A percentile compares a stretch with the other conserved stretches of the same genome.
phyloP scores from a whole-genome alignment of 2,888 invertebrate species.

The Leucophenga maculata region DNA sequence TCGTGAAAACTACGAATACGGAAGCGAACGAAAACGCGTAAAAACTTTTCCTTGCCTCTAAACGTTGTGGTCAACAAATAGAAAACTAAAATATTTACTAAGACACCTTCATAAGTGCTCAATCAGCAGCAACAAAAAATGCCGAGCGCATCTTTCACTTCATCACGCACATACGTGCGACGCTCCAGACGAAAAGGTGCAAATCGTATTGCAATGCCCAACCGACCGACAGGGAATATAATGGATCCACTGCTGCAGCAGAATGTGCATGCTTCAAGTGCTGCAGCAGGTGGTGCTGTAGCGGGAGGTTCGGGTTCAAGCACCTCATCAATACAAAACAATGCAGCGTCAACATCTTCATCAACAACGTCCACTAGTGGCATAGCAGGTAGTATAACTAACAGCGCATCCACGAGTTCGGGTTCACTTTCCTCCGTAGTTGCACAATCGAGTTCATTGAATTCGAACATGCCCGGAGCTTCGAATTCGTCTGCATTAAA shows the following conservation, averaged over 20 bases:
- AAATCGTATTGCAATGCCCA: slow-evolving; percentile 79
- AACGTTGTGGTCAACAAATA: background rate
- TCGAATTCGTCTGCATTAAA: slow-evolving; percentile 23
- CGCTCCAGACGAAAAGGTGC: slow-evolving; percentile 93
- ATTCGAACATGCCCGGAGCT: background rate
- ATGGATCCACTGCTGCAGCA: slow-evolving; percentile 82
- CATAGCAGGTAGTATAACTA: background rate
- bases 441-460: slow-evolving; percentile 1
- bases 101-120: background rate
- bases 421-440: slow-evolving; percentile 35
- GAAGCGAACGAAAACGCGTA: slow-evolving; percentile 38
- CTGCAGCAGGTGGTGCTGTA: slow-evolving; percentile 33
- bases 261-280: slow-evolving; percentile 74
- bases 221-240: slow-evolving; percentile 71
- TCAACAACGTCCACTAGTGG: background rate
- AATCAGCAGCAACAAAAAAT: slow-evolving; percentile 67
- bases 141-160: slow-evolving; percentile 96
- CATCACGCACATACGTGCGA: slow-evolving; percentile 92
- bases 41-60: background rate
- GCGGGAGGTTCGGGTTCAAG: slow-evolving; percentile 43
- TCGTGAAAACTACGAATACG: slow-evolving; percentile 50
- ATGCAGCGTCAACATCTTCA: slow-evolving; percentile 29
- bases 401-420: slow-evolving; percentile 8
- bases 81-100: background rate
- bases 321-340: slow-evolving; percentile 34